A percentile compares a stretch with the other conserved stretches of the same genome.
phyloP scores from a whole-genome alignment of 2,888 invertebrate species.

The Chirona hameri region DNA sequence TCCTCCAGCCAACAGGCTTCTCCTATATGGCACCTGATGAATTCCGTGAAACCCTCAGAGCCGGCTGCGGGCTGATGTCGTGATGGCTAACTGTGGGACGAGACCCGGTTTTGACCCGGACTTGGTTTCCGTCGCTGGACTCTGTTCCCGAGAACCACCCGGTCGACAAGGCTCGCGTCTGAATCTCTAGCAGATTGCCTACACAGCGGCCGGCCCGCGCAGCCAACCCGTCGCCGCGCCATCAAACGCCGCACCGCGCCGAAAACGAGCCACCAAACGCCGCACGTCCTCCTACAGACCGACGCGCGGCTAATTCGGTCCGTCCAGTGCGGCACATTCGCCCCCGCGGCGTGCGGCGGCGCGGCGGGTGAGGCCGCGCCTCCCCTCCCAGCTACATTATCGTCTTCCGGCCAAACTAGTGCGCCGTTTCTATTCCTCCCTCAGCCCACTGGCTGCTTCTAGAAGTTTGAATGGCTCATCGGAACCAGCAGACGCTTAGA shows the following conservation, averaged over 20 bases:
- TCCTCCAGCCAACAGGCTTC: background rate
- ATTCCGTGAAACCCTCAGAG: background rate
- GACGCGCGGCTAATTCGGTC: background rate
- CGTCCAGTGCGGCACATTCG: background rate
- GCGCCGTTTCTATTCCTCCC: too few relatives aligned
- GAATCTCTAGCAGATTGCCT: background rate
- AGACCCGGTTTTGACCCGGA: background rate
- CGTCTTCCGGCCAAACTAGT: too few relatives aligned
- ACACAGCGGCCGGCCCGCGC: background rate
- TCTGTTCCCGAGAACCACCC: background rate
- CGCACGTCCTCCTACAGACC: background rate
- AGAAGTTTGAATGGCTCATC: too few relatives aligned
- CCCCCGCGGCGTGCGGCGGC: background rate
- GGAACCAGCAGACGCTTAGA: too few relatives aligned
- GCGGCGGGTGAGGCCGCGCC: too few relatives aligned
- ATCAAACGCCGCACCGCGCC: background rate
- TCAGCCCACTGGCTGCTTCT: too few relatives aligned
- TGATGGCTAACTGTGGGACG: background rate
- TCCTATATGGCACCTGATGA: background rate
- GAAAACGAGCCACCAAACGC: background rate
- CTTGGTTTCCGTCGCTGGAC: background rate
- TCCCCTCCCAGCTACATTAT: too few relatives aligned
- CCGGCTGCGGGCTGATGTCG: too few relatives aligned
- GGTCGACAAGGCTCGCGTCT: background rate
- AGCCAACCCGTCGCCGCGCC: too few relatives aligned